These are phyloP conservation scores for Rhyzopertha dominica DNA, from an alignment of 1,140 invertebrate genomes.

Conservation along the genomic window DNA sequence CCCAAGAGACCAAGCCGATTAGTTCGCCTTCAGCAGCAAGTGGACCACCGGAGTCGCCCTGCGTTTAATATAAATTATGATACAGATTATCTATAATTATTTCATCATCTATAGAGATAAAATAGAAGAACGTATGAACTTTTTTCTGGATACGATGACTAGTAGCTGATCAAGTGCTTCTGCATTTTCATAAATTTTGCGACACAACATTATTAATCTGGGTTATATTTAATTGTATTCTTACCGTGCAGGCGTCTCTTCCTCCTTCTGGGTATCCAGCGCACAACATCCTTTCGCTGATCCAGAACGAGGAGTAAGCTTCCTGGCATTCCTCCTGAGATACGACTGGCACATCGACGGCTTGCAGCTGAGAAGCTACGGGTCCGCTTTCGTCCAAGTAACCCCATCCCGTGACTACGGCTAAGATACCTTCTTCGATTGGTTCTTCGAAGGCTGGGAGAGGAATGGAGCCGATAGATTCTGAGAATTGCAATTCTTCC, in stretches of 20 bases:
- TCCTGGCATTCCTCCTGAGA: slow-evolving; percentile 1
- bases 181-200: not conserved
- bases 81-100: not conserved
- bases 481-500: not conserved
- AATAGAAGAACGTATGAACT: too few relatives aligned
- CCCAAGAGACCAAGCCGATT: slow-evolving; percentile 57
- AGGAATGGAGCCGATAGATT: slow-evolving; percentile 2
- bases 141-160: too few relatives aligned
- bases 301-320: slow-evolving; percentile 5
- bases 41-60: slow-evolving; percentile 23
- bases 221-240: not conserved
- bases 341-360: slow-evolving; percentile 9
- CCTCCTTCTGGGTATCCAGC: slow-evolving; percentile 37
- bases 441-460: slow-evolving; percentile 2
- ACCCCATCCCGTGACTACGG: slow-evolving; percentile 14
- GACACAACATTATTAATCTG: too few relatives aligned
- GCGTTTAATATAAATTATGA: slow-evolving; percentile 9
- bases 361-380: slow-evolving; percentile 7
- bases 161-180: too few relatives aligned
- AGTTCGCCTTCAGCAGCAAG: slow-evolving; percentile 13
- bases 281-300: slow-evolving; percentile 41
- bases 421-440: slow-evolving; percentile 1
- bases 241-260: slow-evolving; percentile 43
- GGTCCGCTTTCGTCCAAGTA: slow-evolving; percentile 10
- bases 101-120: too few relatives aligned